phyloP scores from a whole-genome alignment of 1,140 invertebrate species.

The Papilio xuthus region DNA sequence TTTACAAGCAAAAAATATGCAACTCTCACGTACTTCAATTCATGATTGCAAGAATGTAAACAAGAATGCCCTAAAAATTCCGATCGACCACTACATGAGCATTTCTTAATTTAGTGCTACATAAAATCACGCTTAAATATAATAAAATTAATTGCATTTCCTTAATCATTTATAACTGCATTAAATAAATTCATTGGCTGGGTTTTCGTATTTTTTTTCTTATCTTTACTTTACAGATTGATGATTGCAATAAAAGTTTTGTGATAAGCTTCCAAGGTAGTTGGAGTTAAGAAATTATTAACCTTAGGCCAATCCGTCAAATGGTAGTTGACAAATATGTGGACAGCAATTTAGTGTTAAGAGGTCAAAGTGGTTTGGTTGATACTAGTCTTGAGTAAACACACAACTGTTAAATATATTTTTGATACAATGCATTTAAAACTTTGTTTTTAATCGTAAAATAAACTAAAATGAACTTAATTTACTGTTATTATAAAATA shows the following conservation, averaged over 20 bases:
- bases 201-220: constrained; percentile 24
- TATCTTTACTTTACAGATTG: constrained; percentile 29
- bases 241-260: constrained; percentile 38
- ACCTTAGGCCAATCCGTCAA: constrained; percentile 10
- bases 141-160: constrained; percentile 30
- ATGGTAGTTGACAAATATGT: not conserved
- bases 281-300: constrained; percentile 29
- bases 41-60: not conserved
- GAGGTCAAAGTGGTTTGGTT: constrained; percentile 2
- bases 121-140: constrained; percentile 14
- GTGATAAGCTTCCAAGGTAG: constrained; percentile 38
- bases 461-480: not conserved
- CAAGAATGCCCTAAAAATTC: constrained; percentile 27
- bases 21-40: not conserved
- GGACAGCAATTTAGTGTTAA: not conserved
- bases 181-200: constrained; percentile 32
- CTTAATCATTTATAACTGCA: constrained; percentile 23
- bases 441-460: too few relatives aligned
- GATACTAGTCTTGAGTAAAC: not conserved
- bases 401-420: not conserved
- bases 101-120: constrained; percentile 1
- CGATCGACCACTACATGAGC: not conserved
- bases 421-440: not conserved
- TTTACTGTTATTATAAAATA: too few relatives aligned
- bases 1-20: constrained; percentile 9